A percentile compares a stretch with the other conserved stretches of the same genome.
Conservation (phyloP, 2,113 vertebrate genomes). For the Egretta garzetta region DNA sequence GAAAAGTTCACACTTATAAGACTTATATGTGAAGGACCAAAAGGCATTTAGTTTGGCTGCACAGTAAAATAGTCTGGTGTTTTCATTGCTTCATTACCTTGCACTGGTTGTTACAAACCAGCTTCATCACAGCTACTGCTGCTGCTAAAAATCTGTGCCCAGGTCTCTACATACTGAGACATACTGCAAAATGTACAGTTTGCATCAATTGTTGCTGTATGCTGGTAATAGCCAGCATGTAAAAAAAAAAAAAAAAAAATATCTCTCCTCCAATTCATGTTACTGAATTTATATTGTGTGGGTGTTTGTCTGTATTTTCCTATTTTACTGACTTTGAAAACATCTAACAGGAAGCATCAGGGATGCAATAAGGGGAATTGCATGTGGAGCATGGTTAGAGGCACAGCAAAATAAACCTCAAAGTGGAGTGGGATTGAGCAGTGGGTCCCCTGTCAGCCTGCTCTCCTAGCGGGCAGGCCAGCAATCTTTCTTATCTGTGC, state of each 20-base stretch:
- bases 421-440: background rate
- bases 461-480: background rate
- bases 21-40: background rate
- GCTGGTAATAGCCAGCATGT: background rate
- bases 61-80: background rate
- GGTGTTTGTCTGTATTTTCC: background rate
- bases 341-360: background rate
- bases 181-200: background rate
- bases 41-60: background rate
- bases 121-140: background rate
- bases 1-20: background rate
- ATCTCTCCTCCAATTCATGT: background rate
- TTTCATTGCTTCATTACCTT: background rate
- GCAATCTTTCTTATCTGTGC: background rate
- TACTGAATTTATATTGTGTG: background rate
- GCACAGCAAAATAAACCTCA: background rate
- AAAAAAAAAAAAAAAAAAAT: background rate
- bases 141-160: background rate
- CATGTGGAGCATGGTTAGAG: background rate
- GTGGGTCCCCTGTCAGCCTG: rapidly evolving
- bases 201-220: background rate
- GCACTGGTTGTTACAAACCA: background rate
- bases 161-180: background rate
- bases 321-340: background rate
- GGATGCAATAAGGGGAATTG: background rate